Base-by-base conservation (phyloP, 2,888 invertebrate species). In the Homarus gammarus region DNA sequence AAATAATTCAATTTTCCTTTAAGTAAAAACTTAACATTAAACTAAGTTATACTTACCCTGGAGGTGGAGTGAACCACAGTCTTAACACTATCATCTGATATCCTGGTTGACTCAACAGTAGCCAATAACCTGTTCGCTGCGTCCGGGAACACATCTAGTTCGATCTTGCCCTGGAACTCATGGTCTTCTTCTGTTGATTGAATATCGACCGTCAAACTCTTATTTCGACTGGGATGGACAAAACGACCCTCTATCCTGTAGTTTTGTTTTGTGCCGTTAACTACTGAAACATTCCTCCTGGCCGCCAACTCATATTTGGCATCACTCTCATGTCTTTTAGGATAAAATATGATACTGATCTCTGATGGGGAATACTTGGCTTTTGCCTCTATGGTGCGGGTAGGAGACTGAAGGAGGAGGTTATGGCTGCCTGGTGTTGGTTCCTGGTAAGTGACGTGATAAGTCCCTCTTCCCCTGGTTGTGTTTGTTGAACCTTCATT, bases 101-200 rank as follows among this genome's bases (percentile, higher is more conserved):
- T 36, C 3, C 40, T 51, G 51, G 12, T 33, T 38, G 77, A 70
- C n/a, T 40, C n/a, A 18, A 88, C 36, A 15, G 75, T n/a, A 18
- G 51, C 88, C 18, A 27, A 51, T 36, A 88, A 2, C 27, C 68
- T 88, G 31, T 88, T 56, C 22, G 33, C 83, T 15, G 70, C 18
- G 49, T 84, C 77, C 6, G 82, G 82, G 70, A 88, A 88, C n/a
- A 88, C 31, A 27, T 88, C 88, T 68, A 88, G 49, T 31, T 83
- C 83, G 27, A 84, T 61, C 6, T 64, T 44, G 56, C 88, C 88
- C 38, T 70, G 44, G 6, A 40, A 15, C 36, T 8, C 44, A 0
- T 33, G 27, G 12, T 15, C 61, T 40, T 40, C 40, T 40, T 8
- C 31, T 44, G 15, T 64, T 51, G 0, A 10, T 31, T n/a, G 70